These are phyloP conservation scores for Pseudopodoces humilis DNA, from an alignment of 2,113 vertebrate genomes.

Conservation along the genomic window DNA sequence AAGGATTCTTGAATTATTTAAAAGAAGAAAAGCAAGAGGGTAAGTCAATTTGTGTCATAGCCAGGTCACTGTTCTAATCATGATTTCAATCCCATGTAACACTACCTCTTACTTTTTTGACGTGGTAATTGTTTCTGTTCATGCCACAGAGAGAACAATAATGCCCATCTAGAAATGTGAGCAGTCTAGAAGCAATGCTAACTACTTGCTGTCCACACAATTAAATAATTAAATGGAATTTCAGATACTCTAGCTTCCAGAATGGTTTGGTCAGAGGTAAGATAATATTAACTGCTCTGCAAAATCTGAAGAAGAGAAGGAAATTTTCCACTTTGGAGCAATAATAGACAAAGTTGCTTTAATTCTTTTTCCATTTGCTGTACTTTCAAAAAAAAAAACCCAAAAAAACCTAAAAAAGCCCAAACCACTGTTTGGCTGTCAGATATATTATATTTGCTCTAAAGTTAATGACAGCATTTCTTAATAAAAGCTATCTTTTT, in stretches of 20 bases:
- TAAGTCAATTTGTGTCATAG: slow-evolving; percentile 84
- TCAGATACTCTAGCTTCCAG: slow-evolving; percentile 85
- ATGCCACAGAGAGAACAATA: slow-evolving; percentile 76
- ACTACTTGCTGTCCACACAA: slow-evolving; percentile 83
- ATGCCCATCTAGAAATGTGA: slow-evolving; percentile 86
- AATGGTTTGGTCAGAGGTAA: slow-evolving; percentile 68
- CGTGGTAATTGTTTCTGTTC: slow-evolving; percentile 86
- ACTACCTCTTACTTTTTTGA: slow-evolving; percentile 76
- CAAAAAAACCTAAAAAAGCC: fast-evolving
- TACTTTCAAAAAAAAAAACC: neutral
- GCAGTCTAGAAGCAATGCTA: slow-evolving; percentile 83
- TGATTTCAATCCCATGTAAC: slow-evolving; percentile 81
- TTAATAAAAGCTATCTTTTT: neutral
- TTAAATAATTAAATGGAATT: slow-evolving; percentile 97
- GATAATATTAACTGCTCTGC: slow-evolving; percentile 42
- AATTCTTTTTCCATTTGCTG: neutral
- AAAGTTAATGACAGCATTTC: neutral
- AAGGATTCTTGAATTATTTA: slow-evolving; percentile 80
- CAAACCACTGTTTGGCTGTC: neutral
- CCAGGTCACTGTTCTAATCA: slow-evolving; percentile 74
- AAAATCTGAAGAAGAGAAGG: neutral
- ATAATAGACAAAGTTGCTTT: neutral
- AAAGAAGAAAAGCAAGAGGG: slow-evolving; percentile 63
- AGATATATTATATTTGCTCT: neutral
- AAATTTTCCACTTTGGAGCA: neutral